These are phyloP conservation scores for Synchiropus splendidus DNA, from an alignment of 2,113 vertebrate genomes.

Conservation along the genomic window DNA sequence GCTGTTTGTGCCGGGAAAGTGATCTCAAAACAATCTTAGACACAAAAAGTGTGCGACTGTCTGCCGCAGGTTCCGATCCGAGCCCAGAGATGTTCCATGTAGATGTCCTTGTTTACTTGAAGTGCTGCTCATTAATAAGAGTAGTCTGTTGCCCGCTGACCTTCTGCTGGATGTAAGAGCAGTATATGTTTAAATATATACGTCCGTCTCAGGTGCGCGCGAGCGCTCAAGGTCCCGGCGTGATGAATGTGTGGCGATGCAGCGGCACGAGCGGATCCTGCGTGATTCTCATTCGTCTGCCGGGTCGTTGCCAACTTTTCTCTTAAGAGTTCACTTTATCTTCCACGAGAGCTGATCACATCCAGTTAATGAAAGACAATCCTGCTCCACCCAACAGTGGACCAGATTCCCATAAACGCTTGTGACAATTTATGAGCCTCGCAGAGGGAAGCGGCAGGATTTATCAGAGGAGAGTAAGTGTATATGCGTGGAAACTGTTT, in stretches of 20 bases:
- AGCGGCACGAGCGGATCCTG: conserved; percentile 18
- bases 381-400: background rate
- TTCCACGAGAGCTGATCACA: conserved; percentile 18
- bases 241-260: conserved; percentile 40
- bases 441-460: too few species aligned
- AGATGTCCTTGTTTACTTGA: conserved; percentile 32
- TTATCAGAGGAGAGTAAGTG: too few species aligned
- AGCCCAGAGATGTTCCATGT: conserved; percentile 19
- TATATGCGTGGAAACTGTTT: too few species aligned
- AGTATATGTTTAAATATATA: background rate
- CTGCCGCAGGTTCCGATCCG: conserved; percentile 8
- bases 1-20: background rate
- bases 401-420: too few species aligned
- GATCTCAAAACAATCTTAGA: background rate
- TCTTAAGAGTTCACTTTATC: conserved; percentile 22
- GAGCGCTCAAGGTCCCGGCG: conserved; percentile 26
- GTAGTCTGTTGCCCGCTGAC: conserved; percentile 15
- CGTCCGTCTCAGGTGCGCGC: background rate
- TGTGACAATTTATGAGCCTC: too few species aligned
- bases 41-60: background rate
- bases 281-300: conserved; percentile 16
- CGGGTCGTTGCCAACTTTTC: conserved; percentile 34
- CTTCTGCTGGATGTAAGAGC: conserved; percentile 17
- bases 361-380: conserved; percentile 4
- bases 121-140: conserved; percentile 36